These are phyloP conservation scores for Thryonomys swinderianus DNA, from an alignment of 2,113 vertebrate genomes.

Conservation along the genomic window DNA sequence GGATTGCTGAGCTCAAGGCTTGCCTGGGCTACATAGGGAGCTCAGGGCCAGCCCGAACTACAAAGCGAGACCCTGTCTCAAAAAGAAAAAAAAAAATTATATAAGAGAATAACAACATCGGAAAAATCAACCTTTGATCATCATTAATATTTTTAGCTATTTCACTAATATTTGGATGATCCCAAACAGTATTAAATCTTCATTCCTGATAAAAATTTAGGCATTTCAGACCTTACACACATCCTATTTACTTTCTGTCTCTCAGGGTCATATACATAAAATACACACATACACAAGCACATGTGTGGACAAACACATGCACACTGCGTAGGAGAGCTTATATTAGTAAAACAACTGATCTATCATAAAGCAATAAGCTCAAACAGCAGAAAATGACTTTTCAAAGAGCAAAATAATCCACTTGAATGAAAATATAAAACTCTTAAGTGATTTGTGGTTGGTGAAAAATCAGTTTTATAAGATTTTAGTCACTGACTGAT, in stretches of 20 bases:
- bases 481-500: not conserved
- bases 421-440: not conserved
- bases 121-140: not conserved
- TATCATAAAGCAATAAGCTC: not conserved
- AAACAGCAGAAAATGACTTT: not conserved
- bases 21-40: no score
- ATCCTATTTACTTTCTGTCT: not conserved
- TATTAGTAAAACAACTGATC: not conserved
- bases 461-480: conserved; percentile 1
- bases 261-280: not conserved
- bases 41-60: no score
- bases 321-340: not conserved
- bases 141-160: not conserved
- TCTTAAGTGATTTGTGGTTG: not conserved
- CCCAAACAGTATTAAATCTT: not conserved
- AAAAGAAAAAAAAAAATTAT: not conserved
- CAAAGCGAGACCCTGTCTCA: no score
- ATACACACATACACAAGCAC: not conserved
- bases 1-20: no score
- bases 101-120: not conserved
- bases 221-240: not conserved
- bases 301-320: not conserved
- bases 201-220: not conserved
- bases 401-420: not conserved
- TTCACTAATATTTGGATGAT: not conserved